Conservation (phyloP, 2,797 vertebrate genomes). For the Cuculus canorus region DNA sequence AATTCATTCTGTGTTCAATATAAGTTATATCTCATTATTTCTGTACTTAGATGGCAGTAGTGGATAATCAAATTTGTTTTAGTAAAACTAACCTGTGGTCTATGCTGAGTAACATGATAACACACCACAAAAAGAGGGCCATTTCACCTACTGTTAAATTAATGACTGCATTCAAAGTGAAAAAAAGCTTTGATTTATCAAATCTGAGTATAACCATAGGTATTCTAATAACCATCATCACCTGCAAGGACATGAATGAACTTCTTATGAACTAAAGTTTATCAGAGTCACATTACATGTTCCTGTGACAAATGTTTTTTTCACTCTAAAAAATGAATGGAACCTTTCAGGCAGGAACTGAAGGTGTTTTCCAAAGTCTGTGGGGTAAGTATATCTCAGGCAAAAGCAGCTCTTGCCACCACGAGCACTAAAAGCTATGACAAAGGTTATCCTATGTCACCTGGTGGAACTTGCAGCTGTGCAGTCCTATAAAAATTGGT, state of each 20-base stretch:
- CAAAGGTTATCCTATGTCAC: not conserved
- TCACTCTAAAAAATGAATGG: not conserved
- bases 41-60: not conserved
- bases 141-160: constrained; percentile 55
- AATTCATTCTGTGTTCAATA: not conserved
- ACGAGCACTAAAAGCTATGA: not conserved
- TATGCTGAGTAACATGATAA: constrained; percentile 34
- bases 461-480: not conserved
- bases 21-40: not conserved
- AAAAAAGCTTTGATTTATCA: constrained; percentile 47
- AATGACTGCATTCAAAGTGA: constrained; percentile 57
- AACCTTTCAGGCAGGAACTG: not conserved
- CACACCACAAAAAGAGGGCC: constrained; percentile 13
- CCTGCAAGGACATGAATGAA: not conserved
- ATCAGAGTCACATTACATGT: not conserved
- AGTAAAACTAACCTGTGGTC: constrained; percentile 57
- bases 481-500: not conserved
- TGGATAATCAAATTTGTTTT: constrained; percentile 53
- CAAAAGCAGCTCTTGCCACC: not conserved
- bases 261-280: not conserved
- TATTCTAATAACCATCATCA: constrained; percentile 10
- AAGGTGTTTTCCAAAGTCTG: not conserved
- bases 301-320: not conserved
- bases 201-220: constrained; percentile 35
- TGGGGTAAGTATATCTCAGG: not conserved